Percentiles rank a stretch among this genome's conserved stretches.
These are phyloP conservation scores for Mylabris sibirica DNA, from an alignment of 2,888 invertebrate genomes.

Conservation along the genomic window DNA sequence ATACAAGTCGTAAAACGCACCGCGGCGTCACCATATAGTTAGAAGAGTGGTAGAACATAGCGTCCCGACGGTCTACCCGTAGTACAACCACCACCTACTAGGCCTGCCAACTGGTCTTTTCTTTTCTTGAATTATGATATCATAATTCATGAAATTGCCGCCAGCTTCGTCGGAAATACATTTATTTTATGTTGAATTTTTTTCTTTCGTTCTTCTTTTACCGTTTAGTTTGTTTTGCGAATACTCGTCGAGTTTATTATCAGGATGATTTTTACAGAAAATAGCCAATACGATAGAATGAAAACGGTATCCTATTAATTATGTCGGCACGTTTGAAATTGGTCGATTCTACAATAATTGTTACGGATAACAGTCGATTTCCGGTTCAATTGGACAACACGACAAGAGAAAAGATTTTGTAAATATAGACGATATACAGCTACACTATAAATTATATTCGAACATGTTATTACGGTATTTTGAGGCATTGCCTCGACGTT, in stretches of 20 bases:
- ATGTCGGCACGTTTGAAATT: constrained; percentile 28
- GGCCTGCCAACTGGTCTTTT: constrained; percentile 59
- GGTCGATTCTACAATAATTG: constrained; percentile 14
- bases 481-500: constrained; percentile 34
- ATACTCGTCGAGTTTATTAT: constrained; percentile 22
- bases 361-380: constrained; percentile 19
- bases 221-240: neutral
- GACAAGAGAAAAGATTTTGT: constrained; percentile 22
- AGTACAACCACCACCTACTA: constrained; percentile 57
- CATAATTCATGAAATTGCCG: constrained; percentile 60
- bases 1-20: constrained; percentile 38
- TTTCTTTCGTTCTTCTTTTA: constrained; percentile 34
- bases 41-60: constrained; percentile 13
- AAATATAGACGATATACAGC: constrained; percentile 37
- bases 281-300: too few relatives aligned
- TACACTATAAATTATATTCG: constrained; percentile 43
- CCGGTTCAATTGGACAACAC: constrained; percentile 7
- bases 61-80: constrained; percentile 44
- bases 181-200: constrained; percentile 52
- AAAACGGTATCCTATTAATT: constrained; percentile 36
- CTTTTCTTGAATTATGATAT: constrained; percentile 59
- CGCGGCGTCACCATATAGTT: constrained; percentile 29
- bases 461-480: constrained; percentile 43
- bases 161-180: constrained; percentile 57
- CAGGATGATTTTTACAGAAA: constrained; percentile 37